Percentiles rank a stretch among this genome's conserved stretches.
Evolutionary conservation across 2,113 vertebrate species (phyloP).

Genomic region (Nothocercus julius): DNA sequence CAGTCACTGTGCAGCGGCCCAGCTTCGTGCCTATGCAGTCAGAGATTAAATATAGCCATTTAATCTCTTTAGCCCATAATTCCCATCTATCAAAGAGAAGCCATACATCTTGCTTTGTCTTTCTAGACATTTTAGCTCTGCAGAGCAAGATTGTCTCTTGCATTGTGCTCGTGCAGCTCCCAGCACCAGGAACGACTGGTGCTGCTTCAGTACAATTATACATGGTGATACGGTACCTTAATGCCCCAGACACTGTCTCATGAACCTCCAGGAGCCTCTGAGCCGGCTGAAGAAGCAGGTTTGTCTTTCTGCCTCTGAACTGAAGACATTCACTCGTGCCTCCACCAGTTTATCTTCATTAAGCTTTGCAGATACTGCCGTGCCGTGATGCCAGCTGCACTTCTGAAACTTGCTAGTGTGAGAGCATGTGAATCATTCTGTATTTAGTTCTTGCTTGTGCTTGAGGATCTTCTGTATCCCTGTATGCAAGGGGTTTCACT

Average conservation of each 20-base stretch:
- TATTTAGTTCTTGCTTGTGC: not conserved
- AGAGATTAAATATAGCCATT: not conserved
- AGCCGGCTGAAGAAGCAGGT: not conserved
- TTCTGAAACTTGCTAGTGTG: not conserved
- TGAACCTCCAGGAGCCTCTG: not conserved
- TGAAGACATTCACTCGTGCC: not conserved
- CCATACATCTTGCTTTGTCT: not conserved
- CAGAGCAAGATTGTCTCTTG: fast-evolving
- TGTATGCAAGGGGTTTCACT: not conserved
- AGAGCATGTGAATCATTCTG: not conserved
- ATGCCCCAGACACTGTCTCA: not conserved
- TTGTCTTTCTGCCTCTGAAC: conserved; percentile 7
- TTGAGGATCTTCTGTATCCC: not conserved
- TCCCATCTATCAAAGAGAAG: not conserved
- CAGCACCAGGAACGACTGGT: not conserved
- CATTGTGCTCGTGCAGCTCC: not conserved
- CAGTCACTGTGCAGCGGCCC: not conserved
- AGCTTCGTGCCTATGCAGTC: not conserved
- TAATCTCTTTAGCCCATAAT: not conserved
- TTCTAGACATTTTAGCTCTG: not conserved
- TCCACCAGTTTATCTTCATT: not conserved
- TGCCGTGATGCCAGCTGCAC: not conserved
- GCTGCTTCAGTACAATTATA: not conserved
- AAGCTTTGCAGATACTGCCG: not conserved
- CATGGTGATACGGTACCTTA: not conserved